These are phyloP conservation scores for Zele albiditarsus DNA, from an alignment of 2,888 invertebrate species.

Conservation along the genomic window DNA sequence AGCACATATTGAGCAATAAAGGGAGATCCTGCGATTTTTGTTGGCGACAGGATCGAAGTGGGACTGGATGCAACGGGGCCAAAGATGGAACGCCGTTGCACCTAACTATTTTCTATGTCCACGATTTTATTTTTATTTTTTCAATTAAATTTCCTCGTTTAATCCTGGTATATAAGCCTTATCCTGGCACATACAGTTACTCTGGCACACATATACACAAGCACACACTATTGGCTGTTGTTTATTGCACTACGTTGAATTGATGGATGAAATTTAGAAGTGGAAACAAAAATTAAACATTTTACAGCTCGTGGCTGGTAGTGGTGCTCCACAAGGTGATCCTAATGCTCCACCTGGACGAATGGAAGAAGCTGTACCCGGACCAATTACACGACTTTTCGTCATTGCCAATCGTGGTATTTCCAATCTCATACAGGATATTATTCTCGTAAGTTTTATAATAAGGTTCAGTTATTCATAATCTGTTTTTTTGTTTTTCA, in stretches of 20 bases:
- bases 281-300: constrained; percentile 16
- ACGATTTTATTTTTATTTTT: constrained; percentile 38
- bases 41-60: constrained; percentile 66
- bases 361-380: constrained; percentile 87
- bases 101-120: constrained; percentile 32
- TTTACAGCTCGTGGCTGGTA: constrained; percentile 86
- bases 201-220: background rate
- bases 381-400: constrained; percentile 89
- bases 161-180: constrained; percentile 33
- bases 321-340: constrained; percentile 76
- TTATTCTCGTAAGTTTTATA: constrained; percentile 82
- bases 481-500: background rate
- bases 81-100: constrained; percentile 41
- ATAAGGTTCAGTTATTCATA: background rate
- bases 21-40: constrained; percentile 55
- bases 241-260: background rate
- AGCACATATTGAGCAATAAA: constrained; percentile 53
- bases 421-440: constrained; percentile 90
- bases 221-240: constrained; percentile 29
- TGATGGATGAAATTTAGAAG: background rate
- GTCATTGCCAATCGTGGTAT: constrained; percentile 91
- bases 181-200: constrained; percentile 28
- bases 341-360: constrained; percentile 73
- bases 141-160: constrained; percentile 2
- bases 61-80: constrained; percentile 54